Evolutionary conservation across 2,888 invertebrate genomes (phyloP), one percentile per base, ranked within the genome.

Genomic region (Labia minor): DNA sequence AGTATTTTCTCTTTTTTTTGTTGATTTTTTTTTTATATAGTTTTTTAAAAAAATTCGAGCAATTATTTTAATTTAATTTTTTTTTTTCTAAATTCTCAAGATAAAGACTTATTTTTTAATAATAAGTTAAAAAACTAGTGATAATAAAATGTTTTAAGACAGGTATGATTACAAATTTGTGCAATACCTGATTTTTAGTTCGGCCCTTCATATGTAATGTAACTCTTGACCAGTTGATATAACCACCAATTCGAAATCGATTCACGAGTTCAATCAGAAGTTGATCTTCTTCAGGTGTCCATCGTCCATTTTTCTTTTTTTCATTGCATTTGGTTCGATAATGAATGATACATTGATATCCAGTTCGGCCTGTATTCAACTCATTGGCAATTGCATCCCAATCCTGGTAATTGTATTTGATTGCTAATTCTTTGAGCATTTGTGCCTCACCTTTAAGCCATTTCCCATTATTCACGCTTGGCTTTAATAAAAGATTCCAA

Each of bases 201-300:
- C 86, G 81, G 68, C 83, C 81, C 10, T 82, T 81, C 76, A 90
- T 84, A 65, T 83, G 81, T 20, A 81, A 80, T 0, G 83, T 80
- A 6, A 91, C 84, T 74, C 83, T 84, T 1, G 83, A 81, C 92
- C 92, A 93, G 0, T 89, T 87, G 70, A 91, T 86, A 63, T 82
- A 83, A 68, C 83, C 79, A 18, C 87, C 89, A 67, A 85, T 79
- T 70, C 80, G 83, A 70, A 84, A 83, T 69, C 78, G 78, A n/a
- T 85, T 81, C 0, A 93, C 82, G 1, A 87, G 76, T 66, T 82
- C 79, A 37, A 81, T 74, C 1, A 95, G 78, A 64, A 81, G 80
- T 65, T 82, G 78, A 72, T 91, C 87, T 74, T 95, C 93, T 63
- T 83, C 81, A 11, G 77, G 74, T 0, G 83, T 81, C 87, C 92